A percentile compares a stretch with the other conserved stretches of the same genome.
Evolutionary conservation across 2,797 vertebrate genomes (phyloP).

Genomic region (Neostethus bicornis): DNA sequence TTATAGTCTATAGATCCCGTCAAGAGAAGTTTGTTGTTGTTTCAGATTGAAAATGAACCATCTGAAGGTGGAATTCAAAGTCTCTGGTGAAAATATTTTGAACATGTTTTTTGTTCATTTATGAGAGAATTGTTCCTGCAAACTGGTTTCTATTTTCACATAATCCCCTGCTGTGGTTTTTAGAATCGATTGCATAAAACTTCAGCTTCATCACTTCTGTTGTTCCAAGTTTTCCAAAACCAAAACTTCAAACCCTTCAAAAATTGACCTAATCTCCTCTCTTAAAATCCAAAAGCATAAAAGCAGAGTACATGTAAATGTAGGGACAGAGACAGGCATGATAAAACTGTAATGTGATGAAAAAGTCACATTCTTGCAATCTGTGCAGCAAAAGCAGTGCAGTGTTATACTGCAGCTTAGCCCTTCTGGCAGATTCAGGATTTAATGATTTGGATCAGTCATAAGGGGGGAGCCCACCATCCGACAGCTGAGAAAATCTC

Average conservation of each 20-base stretch:
- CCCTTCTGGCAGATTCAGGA: conserved; percentile 27
- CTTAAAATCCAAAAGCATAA: conserved; percentile 17
- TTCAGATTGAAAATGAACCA: conserved; percentile 22
- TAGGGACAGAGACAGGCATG: conserved; percentile 8
- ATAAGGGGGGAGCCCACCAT: conserved; percentile 24
- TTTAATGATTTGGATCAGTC: conserved; percentile 62
- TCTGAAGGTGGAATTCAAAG: conserved; percentile 7
- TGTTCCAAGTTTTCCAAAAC: not conserved
- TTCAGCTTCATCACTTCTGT: not conserved
- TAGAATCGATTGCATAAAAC: not conserved
- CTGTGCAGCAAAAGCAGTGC: conserved; percentile 19
- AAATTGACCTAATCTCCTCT: conserved; percentile 5
- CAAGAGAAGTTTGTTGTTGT: conserved; percentile 40
- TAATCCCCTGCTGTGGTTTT: not conserved
- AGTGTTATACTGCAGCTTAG: conserved; percentile 35
- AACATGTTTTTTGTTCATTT: conserved; percentile 3
- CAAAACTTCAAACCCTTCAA: conserved; percentile 1
- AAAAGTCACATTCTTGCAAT: conserved; percentile 22
- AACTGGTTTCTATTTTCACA: not conserved
- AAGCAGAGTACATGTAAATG: not conserved
- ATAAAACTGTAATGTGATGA: conserved; percentile 20
- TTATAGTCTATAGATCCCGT: conserved; percentile 62
- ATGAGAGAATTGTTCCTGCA: not conserved
- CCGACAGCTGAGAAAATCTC: conserved; percentile 19
- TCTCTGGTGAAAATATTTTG: not conserved